phyloP scores from a whole-genome alignment of 2,888 invertebrate species.

The Alsophila aescularia region DNA sequence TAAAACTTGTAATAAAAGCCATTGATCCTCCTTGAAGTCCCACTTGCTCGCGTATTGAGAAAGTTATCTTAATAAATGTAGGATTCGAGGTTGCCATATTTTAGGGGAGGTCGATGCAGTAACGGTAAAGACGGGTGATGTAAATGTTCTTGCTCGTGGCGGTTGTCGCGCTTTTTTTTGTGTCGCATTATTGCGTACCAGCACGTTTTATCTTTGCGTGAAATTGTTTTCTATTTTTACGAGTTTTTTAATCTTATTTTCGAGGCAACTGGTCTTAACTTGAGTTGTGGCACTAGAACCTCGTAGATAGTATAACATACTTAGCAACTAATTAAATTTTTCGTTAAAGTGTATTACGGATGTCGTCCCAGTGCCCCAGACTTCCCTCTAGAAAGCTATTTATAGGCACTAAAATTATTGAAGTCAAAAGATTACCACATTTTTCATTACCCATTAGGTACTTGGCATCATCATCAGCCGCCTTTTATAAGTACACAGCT shows the following conservation, averaged over 20 bases:
- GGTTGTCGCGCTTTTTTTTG: constrained; percentile 26
- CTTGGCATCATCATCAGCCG: too few relatives aligned
- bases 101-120: constrained; percentile 64
- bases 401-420: too few relatives aligned
- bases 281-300: constrained; percentile 5
- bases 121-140: constrained; percentile 64
- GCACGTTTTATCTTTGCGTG: constrained; percentile 39
- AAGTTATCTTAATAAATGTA: constrained; percentile 70
- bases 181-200: constrained; percentile 39
- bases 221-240: constrained; percentile 51
- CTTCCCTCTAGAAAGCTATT: too few relatives aligned
- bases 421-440: too few relatives aligned
- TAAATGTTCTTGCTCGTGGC: constrained; percentile 31
- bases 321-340: constrained; percentile 17
- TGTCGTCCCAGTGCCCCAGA: too few relatives aligned
- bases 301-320: not conserved
- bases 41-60: constrained; percentile 50
- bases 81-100: constrained; percentile 75
- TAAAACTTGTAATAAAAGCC: constrained; percentile 39
- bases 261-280: constrained; percentile 27
- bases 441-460: too few relatives aligned
- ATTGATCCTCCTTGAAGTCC: constrained; percentile 46
- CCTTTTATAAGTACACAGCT: too few relatives aligned
- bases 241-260: constrained; percentile 30
- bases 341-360: not conserved